A percentile compares a stretch with the other conserved stretches of the same genome.
Conservation (phyloP, 2,888 invertebrate genomes). For the Temnothorax unifasciatus region DNA sequence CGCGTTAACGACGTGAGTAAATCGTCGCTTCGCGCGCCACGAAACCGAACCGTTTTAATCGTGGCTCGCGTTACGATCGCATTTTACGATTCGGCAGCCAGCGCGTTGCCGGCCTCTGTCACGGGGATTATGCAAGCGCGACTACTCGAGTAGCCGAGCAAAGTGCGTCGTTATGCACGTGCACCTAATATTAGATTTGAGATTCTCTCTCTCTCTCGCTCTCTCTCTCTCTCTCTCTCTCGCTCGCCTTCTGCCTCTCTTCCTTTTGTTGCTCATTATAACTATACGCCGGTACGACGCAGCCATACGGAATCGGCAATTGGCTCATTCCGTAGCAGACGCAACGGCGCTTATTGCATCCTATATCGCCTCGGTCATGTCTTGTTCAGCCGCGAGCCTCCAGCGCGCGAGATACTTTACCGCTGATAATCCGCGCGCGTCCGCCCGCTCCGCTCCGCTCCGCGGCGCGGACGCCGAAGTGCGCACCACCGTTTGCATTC, state of each 20-base stretch:
- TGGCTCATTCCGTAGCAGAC: slow-evolving; percentile 73
- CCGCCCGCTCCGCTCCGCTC: no score
- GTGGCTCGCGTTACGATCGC: slow-evolving; percentile 26
- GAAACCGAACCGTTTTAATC: slow-evolving; percentile 15
- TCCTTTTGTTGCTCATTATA: slow-evolving; percentile 54
- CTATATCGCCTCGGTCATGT: slow-evolving; percentile 70
- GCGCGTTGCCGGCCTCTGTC: slow-evolving; percentile 27
- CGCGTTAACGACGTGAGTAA: slow-evolving; percentile 3
- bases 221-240: not conserved
- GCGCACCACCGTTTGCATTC: slow-evolving; percentile 75
- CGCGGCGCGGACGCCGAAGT: slow-evolving; percentile 67
- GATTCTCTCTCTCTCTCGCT: not conserved
- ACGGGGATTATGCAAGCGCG: slow-evolving; percentile 43
- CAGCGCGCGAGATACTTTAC: slow-evolving; percentile 73
- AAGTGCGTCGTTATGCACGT: slow-evolving; percentile 39
- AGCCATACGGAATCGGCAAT: slow-evolving; percentile 64
- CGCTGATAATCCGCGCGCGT: slow-evolving; percentile 74
- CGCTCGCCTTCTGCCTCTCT: not conserved
- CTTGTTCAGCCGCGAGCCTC: slow-evolving; percentile 72
- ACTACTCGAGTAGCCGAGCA: slow-evolving; percentile 16
- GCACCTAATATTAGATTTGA: slow-evolving; percentile 44
- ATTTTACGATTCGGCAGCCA: slow-evolving; percentile 48
- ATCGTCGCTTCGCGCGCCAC: not conserved
- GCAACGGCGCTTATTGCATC: slow-evolving; percentile 70
- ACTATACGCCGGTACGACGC: slow-evolving; percentile 56